These are phyloP conservation scores for Drosophila neocordata DNA, from an alignment of 1,140 invertebrate genomes.

Conservation along the genomic window DNA sequence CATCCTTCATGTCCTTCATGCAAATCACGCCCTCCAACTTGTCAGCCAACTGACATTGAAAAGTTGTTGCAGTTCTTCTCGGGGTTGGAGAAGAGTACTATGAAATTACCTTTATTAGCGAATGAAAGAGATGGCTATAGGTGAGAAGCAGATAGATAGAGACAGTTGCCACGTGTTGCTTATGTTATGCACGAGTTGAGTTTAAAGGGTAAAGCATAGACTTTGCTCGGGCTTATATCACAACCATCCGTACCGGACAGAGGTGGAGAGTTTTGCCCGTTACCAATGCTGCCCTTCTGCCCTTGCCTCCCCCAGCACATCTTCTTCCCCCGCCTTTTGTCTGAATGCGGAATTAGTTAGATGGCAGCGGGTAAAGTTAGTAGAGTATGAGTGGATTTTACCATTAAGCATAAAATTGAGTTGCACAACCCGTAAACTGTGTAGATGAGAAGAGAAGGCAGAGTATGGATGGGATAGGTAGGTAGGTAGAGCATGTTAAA, in stretches of 20 bases:
- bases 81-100: slow-evolving; percentile 14
- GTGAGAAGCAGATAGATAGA: neutral
- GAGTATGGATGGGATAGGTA: too few relatives aligned
- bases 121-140: slow-evolving; percentile 12
- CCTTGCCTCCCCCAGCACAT: neutral
- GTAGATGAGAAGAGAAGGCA: too few relatives aligned
- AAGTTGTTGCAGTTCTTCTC: slow-evolving; percentile 34
- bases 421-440: slow-evolving; percentile 36
- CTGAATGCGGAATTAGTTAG: slow-evolving; percentile 43
- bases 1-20: slow-evolving; percentile 29
- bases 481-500: slow-evolving; percentile 9
- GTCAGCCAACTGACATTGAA: slow-evolving; percentile 65
- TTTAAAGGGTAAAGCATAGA: neutral
- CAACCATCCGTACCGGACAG: neutral
- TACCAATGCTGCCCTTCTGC: too few relatives aligned
- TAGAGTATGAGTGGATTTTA: slow-evolving; percentile 15
- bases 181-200: slow-evolving; percentile 47
- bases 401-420: slow-evolving; percentile 63
- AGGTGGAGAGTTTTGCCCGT: neutral
- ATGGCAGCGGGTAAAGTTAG: neutral
- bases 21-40: slow-evolving; percentile 40
- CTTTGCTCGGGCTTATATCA: slow-evolving; percentile 14
- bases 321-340: neutral
- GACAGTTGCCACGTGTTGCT: slow-evolving; percentile 59
- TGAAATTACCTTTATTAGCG: slow-evolving; percentile 72